Evolutionary conservation across 2,888 invertebrate species (phyloP).

Genomic region (Xylocampa areola): DNA sequence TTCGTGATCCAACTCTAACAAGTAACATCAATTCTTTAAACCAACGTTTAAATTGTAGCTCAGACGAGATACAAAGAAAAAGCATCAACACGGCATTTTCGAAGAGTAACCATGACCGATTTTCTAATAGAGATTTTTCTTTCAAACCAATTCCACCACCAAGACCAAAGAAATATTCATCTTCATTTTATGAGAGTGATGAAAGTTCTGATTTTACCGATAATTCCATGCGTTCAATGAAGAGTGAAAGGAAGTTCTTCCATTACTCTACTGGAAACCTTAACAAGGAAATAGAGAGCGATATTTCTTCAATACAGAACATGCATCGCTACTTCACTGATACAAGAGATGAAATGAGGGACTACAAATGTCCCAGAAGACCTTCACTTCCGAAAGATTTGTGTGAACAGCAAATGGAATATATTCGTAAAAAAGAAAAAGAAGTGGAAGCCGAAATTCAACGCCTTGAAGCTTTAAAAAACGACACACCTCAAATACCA

Average conservation of each 20-base stretch:
- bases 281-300: constrained; percentile 85
- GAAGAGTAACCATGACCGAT: constrained; percentile 51
- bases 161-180: constrained; percentile 78
- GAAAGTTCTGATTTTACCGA: constrained; percentile 83
- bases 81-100: constrained; percentile 45
- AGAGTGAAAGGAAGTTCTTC: constrained; percentile 80
- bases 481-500: constrained; percentile 45
- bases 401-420: constrained; percentile 91
- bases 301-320: constrained; percentile 84
- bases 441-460: constrained; percentile 92
- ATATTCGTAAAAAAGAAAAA: constrained; percentile 92
- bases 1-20: constrained; percentile 87
- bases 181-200: constrained; percentile 83
- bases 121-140: constrained; percentile 54
- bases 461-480: constrained; percentile 88
- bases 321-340: constrained; percentile 81
- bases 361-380: constrained; percentile 75
- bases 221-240: constrained; percentile 77
- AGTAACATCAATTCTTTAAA: constrained; percentile 71
- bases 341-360: constrained; percentile 66
- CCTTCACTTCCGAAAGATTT: constrained; percentile 92
- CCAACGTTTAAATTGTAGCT: constrained; percentile 63
- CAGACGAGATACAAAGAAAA: constrained; percentile 64
- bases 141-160: constrained; percentile 83
- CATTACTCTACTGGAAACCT: constrained; percentile 85